phyloP scores from a whole-genome alignment of 2,113 vertebrate genomes.

The Pituophis catenifer region DNA sequence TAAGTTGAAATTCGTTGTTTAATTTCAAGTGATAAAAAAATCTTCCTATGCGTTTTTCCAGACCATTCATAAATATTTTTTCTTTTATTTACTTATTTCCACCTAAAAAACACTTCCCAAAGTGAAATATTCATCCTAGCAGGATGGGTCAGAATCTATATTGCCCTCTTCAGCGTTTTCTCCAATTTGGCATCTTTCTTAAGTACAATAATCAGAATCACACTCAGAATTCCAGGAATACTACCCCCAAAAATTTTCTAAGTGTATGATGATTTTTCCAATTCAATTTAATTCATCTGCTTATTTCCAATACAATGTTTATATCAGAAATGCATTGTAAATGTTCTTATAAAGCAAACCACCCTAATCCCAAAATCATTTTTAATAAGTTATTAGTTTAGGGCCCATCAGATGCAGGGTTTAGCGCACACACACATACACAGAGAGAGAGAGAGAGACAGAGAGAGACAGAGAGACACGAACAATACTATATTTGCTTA shows the following conservation, averaged over 20 bases:
- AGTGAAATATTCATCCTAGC: background rate
- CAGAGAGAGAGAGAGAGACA: no score
- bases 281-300: background rate
- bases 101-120: background rate
- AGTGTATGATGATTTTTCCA: background rate
- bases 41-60: background rate
- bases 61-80: background rate
- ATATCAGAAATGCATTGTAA: background rate
- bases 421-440: background rate
- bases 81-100: background rate
- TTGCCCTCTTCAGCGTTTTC: background rate
- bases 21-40: background rate
- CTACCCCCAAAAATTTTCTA: background rate
- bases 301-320: background rate
- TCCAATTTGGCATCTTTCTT: background rate
- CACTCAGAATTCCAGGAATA: background rate
- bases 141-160: background rate
- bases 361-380: background rate
- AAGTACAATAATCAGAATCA: background rate
- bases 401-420: background rate
- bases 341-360: background rate
- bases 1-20: background rate
- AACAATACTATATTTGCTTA: background rate
- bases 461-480: no score
- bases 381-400: background rate